Percentiles rank a stretch among this genome's conserved stretches.
These are phyloP conservation scores for Canis aureus DNA, from an alignment of 2,113 vertebrate genomes.

Conservation along the genomic window DNA sequence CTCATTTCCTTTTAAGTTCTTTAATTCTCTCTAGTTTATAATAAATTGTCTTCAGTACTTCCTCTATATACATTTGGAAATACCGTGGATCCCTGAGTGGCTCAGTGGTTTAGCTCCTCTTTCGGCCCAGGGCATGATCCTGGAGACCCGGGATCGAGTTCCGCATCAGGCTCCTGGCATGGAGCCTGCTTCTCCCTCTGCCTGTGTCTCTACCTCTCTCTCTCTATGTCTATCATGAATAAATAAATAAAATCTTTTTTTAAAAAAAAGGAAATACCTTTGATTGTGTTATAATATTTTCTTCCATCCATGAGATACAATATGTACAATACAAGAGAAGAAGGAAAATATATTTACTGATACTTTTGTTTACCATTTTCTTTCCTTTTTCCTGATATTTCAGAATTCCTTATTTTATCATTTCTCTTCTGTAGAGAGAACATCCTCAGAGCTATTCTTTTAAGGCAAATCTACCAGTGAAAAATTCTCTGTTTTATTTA, in stretches of 20 bases:
- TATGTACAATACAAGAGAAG: background rate
- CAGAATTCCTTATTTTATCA: background rate
- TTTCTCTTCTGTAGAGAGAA: background rate
- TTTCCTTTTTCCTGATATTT: background rate
- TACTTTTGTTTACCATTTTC: background rate
- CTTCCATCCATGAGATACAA: background rate
- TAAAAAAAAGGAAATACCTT: background rate
- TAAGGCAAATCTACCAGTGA: background rate
- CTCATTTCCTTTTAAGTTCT: background rate
- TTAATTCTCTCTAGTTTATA: background rate
- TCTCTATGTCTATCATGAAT: too few relatives aligned
- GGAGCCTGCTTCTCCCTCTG: too few relatives aligned
- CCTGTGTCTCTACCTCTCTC: too few relatives aligned
- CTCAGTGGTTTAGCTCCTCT: too few relatives aligned
- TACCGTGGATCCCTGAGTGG: too few relatives aligned
- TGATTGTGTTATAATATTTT: background rate
- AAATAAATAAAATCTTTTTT: too few relatives aligned
- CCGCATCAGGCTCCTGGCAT: too few relatives aligned
- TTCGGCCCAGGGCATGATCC: too few relatives aligned
- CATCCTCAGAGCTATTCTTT: background rate
- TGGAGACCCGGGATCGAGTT: too few relatives aligned
- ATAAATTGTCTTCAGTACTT: background rate
- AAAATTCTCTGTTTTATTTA: background rate
- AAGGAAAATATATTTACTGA: background rate
- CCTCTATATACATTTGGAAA: background rate